Evolutionary conservation across 2,888 invertebrate genomes (phyloP).

Genomic region (Latrodectus hesperus): DNA sequence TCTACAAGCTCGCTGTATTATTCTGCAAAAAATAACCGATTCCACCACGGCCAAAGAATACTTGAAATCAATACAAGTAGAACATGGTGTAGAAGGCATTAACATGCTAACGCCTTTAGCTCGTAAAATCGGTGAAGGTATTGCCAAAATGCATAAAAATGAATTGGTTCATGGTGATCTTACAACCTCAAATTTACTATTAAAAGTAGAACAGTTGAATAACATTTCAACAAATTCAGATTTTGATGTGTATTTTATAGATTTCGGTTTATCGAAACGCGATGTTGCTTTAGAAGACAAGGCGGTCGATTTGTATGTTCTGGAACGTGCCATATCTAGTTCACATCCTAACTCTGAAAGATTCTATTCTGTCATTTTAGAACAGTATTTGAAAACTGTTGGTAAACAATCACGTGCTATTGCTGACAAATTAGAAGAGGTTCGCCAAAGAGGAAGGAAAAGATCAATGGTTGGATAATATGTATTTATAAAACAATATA

Average conservation of each 20-base stretch:
- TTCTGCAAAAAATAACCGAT: conserved; percentile 87
- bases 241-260: conserved; percentile 86
- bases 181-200: conserved; percentile 95
- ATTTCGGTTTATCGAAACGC: conserved; percentile 93
- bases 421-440: conserved; percentile 89
- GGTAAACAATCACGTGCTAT: conserved; percentile 81
- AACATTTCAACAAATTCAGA: conserved; percentile 75
- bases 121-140: conserved; percentile 80
- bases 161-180: conserved; percentile 97
- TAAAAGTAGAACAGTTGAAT: conserved; percentile 75
- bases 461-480: conserved; percentile 94
- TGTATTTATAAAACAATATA: background rate
- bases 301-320: conserved; percentile 97
- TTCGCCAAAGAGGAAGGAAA: conserved; percentile 93
- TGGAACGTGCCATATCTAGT: conserved; percentile 93
- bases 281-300: conserved; percentile 91
- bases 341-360: conserved; percentile 87
- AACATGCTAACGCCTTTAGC: conserved; percentile 71
- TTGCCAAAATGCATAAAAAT: conserved; percentile 87
- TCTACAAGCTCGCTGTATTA: conserved; percentile 83
- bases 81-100: conserved; percentile 42
- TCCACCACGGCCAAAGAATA: conserved; percentile 87
- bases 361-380: conserved; percentile 82
- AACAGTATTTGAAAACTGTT: conserved; percentile 80
- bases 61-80: conserved; percentile 76